phyloP scores from a whole-genome alignment of 2,113 vertebrate species.

The Corythaeola cristata region DNA sequence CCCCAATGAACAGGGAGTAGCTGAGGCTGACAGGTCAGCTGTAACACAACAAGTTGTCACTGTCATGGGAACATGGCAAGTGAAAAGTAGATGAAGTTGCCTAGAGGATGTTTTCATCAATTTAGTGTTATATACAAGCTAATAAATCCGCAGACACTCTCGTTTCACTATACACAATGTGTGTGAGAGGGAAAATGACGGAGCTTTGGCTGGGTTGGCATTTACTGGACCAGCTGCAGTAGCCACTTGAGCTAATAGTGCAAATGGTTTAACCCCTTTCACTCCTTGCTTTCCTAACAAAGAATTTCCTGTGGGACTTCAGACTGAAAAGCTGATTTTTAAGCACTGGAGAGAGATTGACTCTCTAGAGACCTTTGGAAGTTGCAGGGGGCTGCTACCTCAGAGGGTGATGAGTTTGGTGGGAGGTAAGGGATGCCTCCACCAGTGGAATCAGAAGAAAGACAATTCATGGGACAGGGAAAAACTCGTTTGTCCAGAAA shows the following conservation, averaged over 20 bases:
- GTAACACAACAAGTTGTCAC: constrained; percentile 72
- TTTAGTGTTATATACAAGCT: constrained; percentile 66
- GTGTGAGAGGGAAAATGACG: constrained; percentile 43
- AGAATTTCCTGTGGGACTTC: background rate
- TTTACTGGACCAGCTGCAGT: constrained; percentile 54
- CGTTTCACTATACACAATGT: background rate
- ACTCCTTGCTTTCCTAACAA: background rate
- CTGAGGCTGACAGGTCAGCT: constrained; percentile 69
- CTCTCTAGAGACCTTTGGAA: background rate
- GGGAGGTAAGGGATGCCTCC: background rate
- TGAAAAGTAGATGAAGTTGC: constrained; percentile 69
- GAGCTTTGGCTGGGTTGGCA: constrained; percentile 37
- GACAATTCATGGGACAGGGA: background rate
- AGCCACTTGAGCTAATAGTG: constrained; percentile 39
- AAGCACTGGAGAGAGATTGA: background rate
- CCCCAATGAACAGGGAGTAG: constrained; percentile 49
- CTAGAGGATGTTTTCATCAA: constrained; percentile 71
- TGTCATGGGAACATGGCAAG: constrained; percentile 68
- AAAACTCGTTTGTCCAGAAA: background rate
- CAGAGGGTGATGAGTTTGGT: background rate
- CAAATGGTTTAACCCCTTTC: constrained; percentile 50
- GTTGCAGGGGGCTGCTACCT: background rate
- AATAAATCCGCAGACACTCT: constrained; percentile 66
- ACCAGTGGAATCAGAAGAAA: background rate
- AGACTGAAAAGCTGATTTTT: constrained; percentile 40